These are phyloP conservation scores for Scelioninae gen. 1 DNA, from an alignment of 2,888 invertebrate genomes.

Conservation along the genomic window DNA sequence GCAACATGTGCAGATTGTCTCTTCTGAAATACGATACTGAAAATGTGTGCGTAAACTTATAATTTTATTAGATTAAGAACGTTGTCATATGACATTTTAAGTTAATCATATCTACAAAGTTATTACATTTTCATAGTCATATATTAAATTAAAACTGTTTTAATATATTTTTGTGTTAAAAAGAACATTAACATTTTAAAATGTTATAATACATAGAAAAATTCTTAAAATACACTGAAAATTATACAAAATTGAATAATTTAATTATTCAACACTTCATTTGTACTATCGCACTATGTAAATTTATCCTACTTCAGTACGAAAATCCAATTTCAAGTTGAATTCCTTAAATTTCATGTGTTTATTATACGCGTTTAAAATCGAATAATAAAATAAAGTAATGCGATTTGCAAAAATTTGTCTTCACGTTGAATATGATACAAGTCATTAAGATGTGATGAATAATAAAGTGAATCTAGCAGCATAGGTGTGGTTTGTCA, in stretches of 20 bases:
- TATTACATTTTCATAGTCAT: neutral
- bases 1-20: constrained; percentile 65
- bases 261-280: too few relatives aligned
- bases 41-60: neutral
- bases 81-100: too few relatives aligned
- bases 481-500: constrained; percentile 38
- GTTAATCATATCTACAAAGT: neutral
- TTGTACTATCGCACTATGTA: neutral
- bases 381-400: constrained; percentile 22
- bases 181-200: too few relatives aligned
- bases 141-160: too few relatives aligned
- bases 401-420: constrained; percentile 26
- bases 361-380: constrained; percentile 5
- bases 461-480: constrained; percentile 52
- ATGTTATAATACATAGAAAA: too few relatives aligned
- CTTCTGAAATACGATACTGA: constrained; percentile 8
- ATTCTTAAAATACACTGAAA: too few relatives aligned
- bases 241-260: too few relatives aligned
- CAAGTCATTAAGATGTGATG: constrained; percentile 46
- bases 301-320: neutral
- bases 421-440: constrained; percentile 17
- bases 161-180: too few relatives aligned
- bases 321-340: constrained; percentile 14
- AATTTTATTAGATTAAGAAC: too few relatives aligned
- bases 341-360: constrained; percentile 17